A percentile compares a stretch with the other conserved stretches of the same genome.
These are phyloP conservation scores for Catharus minimus DNA, from an alignment of 2,113 vertebrate species.

Conservation along the genomic window DNA sequence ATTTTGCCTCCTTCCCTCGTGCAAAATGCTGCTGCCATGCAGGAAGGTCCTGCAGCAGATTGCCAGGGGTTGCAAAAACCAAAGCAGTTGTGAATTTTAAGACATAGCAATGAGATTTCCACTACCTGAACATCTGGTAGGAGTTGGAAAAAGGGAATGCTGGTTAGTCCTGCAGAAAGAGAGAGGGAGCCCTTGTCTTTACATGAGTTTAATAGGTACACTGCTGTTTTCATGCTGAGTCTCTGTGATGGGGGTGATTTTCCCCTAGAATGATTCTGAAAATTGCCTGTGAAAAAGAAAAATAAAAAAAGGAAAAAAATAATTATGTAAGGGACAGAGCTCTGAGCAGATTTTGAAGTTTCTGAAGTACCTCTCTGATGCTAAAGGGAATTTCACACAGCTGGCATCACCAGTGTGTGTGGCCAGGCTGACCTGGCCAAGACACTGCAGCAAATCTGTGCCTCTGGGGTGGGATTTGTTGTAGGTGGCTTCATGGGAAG, in stretches of 20 bases:
- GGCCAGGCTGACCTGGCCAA: neutral
- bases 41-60: neutral
- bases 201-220: neutral
- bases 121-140: neutral
- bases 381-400: neutral
- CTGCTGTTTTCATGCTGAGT: neutral
- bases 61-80: neutral
- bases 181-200: neutral
- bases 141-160: neutral
- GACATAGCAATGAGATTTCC: neutral
- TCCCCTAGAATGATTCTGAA: slow-evolving; percentile 1
- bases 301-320: neutral
- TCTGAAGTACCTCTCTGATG: neutral
- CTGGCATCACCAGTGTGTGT: neutral
- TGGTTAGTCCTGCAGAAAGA: neutral
- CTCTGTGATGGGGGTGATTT: fast-evolving
- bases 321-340: neutral
- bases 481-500: neutral
- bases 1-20: neutral
- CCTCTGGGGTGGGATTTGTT: neutral
- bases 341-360: neutral
- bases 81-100: neutral
- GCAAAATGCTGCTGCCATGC: neutral
- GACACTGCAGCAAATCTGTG: neutral
- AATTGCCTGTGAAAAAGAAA: neutral